A percentile compares a stretch with the other conserved stretches of the same genome.
Conservation (phyloP, 2,113 vertebrate species). For the Canis aureus region DNA sequence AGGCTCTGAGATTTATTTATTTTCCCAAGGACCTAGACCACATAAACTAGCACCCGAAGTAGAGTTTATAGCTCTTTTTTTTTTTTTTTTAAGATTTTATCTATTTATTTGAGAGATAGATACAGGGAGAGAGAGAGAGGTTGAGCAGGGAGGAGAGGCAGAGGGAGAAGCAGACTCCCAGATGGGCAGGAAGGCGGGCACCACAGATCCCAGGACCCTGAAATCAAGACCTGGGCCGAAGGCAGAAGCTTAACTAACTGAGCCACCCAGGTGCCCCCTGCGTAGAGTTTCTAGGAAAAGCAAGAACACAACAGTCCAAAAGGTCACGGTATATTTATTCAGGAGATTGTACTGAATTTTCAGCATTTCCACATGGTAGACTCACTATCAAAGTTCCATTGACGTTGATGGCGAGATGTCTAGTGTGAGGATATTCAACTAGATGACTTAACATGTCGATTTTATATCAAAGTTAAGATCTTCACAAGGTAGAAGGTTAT, state of each 20-base stretch:
- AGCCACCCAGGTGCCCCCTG: no score
- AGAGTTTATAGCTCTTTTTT: neutral
- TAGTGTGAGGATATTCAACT: neutral
- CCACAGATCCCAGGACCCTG: no score
- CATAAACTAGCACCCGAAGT: neutral
- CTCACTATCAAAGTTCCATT: neutral
- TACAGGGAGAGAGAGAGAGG: no score
- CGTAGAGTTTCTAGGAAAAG: neutral
- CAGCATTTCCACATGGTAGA: neutral
- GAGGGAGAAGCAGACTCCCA: no score
- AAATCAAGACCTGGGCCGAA: no score
- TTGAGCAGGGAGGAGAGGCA: no score
- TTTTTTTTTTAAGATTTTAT: no score
- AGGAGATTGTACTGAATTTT: neutral
- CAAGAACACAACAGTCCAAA: neutral
- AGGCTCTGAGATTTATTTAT: neutral
- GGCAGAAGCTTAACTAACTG: no score
- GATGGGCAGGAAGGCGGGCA: no score
- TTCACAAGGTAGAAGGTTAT: neutral
- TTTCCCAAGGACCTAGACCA: neutral
- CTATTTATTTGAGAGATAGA: no score
- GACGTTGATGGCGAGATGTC: neutral
- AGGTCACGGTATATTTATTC: neutral
- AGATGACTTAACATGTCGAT: neutral
- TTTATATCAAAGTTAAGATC: conserved; percentile 16